Base-by-base conservation (phyloP, 2,797 vertebrate species). In the Bryconaethiops microstoma region DNA sequence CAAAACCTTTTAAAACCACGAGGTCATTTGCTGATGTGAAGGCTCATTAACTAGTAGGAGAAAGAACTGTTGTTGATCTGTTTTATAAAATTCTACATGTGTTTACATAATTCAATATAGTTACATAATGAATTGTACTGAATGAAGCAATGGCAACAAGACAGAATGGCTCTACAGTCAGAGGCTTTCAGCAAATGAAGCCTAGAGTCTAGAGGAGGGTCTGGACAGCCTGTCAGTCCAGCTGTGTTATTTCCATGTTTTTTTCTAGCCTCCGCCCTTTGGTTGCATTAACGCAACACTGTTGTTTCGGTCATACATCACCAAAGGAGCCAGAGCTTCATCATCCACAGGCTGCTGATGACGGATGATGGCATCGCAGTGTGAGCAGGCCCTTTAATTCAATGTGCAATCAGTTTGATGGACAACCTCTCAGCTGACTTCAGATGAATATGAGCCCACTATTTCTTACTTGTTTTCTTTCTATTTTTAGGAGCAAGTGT, bases 321-420 rank as follows among this genome's bases (percentile, higher is more conserved):
- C 67, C 76, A 48, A 75, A 74, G 42, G 70, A 23, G 62, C 9
- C 29, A 42, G 72, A 60, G 74, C 79, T 84, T 83, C 82, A 85
- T 86, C 82, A 77, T 81, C 59, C 73, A 45, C 40, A n/a, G 77
- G 70, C 71, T 74, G 39, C 73, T 55, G 78, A 71, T 79, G 85
- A 86, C 72, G 64, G 81, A 82, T 70, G 77, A 80, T 64, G 60
- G 71, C 57, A 25, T 77, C 57, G 17, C 68, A 17, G 52, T 70
- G 75, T 65, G 67, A 80, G 77, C 77, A 78, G 81, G 79, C 78
- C 69, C 76, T 79, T 85, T 86, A 82, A 85, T 86, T 80, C 77
- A 77, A 73, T 64, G 60, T 76, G 83, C 85, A 86, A 83, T 86
- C 86, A 86, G 65, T 75, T 75, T 80, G 83, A 88, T 86, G 86